phyloP scores from a whole-genome alignment of 2,888 invertebrate species.

The Hydraecia micacea region DNA sequence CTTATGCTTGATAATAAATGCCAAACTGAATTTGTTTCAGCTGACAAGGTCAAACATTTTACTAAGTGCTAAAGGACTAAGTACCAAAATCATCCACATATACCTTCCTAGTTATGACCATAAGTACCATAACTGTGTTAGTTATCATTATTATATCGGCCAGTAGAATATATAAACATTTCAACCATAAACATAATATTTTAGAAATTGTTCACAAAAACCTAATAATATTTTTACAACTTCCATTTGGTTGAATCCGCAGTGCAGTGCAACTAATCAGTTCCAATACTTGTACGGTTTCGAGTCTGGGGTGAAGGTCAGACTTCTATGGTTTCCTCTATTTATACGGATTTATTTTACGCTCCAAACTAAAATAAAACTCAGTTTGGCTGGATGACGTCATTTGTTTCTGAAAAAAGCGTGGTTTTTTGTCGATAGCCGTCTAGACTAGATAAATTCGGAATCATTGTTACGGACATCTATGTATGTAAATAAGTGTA shows the following conservation, averaged over 20 bases:
- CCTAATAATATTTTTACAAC: not conserved
- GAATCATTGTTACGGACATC: not conserved
- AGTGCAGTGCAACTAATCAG: constrained; percentile 42
- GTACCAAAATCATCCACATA: not conserved
- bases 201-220: not conserved
- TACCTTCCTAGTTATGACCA: not conserved
- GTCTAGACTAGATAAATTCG: constrained; percentile 41
- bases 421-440: constrained; percentile 14
- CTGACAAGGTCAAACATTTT: not conserved
- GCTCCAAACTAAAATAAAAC: constrained; percentile 30
- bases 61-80: not conserved
- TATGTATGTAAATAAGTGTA: constrained; percentile 14
- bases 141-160: not conserved
- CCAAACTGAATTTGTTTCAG: not conserved
- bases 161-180: not conserved
- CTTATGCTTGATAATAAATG: not conserved
- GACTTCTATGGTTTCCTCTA: constrained; percentile 50
- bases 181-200: not conserved
- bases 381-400: constrained; percentile 16
- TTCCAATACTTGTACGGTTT: constrained; percentile 54
- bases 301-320: constrained; percentile 58
- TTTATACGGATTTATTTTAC: constrained; percentile 37
- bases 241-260: constrained; percentile 29
- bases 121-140: not conserved
- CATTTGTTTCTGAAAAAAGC: constrained; percentile 20